Percentiles rank a stretch among this genome's conserved stretches.
Conservation (phyloP, 2,888 invertebrate genomes). For the Sceliomorpha sp. region DNA sequence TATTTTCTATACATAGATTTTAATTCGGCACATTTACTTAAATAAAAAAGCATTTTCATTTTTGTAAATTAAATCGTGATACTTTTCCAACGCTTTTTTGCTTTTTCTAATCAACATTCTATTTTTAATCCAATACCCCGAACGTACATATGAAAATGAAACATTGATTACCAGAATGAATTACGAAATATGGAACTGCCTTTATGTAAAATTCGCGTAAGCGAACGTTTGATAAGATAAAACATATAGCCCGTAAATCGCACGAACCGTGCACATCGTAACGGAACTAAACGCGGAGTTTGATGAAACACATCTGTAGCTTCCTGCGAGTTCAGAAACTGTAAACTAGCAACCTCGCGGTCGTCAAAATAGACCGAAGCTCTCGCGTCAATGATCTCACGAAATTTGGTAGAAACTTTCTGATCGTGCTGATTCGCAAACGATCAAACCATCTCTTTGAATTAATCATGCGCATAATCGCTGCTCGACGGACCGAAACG, state of each 20-base stretch:
- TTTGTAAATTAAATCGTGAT: too few species aligned
- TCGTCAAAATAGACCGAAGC: constrained; percentile 28
- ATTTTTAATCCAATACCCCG: too few species aligned
- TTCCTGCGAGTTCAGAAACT: constrained; percentile 32
- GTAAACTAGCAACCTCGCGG: constrained; percentile 26
- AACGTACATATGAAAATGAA: too few species aligned
- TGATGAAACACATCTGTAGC: constrained; percentile 54
- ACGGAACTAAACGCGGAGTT: constrained; percentile 46
- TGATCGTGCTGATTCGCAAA: constrained; percentile 12
- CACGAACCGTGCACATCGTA: constrained; percentile 22
- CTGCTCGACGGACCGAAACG: constrained; percentile 1
- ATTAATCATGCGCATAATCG: constrained; percentile 32
- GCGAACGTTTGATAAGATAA: constrained; percentile 45
- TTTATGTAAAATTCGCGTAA: constrained; percentile 18
- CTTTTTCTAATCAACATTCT: too few species aligned
- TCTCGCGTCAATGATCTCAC: constrained; percentile 39
- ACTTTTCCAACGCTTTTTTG: too few species aligned
- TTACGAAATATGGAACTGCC: too few species aligned
- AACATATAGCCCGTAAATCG: constrained; percentile 38
- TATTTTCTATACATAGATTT: too few species aligned
- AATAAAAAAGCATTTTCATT: too few species aligned
- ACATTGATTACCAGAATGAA: too few species aligned
- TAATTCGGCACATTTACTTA: too few species aligned
- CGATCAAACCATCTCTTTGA: constrained; percentile 36
- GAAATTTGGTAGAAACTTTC: constrained; percentile 33